Base-by-base conservation (phyloP, 1,140 invertebrate genomes). In the Apis florea region DNA sequence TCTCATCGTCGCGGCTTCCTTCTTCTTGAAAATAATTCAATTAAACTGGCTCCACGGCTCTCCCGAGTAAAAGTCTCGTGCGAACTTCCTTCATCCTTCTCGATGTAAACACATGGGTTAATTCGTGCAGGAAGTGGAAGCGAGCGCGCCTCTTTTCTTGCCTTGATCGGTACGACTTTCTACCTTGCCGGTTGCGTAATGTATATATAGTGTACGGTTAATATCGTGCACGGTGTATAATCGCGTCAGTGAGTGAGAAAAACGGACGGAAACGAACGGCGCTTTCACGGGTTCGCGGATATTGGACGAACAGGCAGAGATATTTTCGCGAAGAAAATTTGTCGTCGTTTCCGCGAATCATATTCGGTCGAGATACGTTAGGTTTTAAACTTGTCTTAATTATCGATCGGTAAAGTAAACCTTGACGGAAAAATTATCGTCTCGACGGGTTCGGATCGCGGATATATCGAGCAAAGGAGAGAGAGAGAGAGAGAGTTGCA, bases 161-260 rank as follows among this genome's bases (percentile, higher is more conserved):
- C 70, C 85, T 87, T 88, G 83, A 87, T 87, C 80, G 79, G 79
- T 69, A 66, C 53, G 73, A 87, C 86, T 88, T 88, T 88, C 85
- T 87, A 87, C 83, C 51, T 5, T 15, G 54, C 24, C 47, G 49
- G 78, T 86, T 86, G 85, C 85, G 85, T 73, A 87, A 87, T n/a
- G n/a, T n/a, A n/a, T n/a, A n/a, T 79, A 40, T 9, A 6, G 19
- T 49, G 47, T 54, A 54, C 53, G 80, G 31, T 40, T 40, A 40
- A 40, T 40, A 40, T 77, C 73, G 26, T 6, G 31, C 31, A 63
- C 72, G 54, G 83, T 70, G 85, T 78, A 86, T 17, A 13, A 89
- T 85, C 74, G 53, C 47, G 78, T 61, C 61, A 68, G 17, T 10
- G 59, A 40, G 64, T 51, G 53, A 40, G 68, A 51, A 59, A 82